phyloP scores from a whole-genome alignment of 2,888 invertebrate genomes.

The Hyles lineata region DNA sequence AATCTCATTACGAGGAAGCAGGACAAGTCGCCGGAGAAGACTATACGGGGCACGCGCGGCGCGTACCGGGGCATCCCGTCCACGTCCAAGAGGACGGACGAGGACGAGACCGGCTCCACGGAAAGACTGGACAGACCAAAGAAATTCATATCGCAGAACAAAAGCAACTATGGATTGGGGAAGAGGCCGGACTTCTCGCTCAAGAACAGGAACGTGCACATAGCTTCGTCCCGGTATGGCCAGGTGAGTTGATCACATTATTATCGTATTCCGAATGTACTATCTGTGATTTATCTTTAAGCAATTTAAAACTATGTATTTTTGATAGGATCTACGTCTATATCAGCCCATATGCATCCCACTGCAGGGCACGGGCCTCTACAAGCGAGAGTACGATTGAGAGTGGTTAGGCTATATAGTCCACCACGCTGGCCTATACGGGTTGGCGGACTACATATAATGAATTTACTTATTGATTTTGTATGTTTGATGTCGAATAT shows the following conservation, averaged over 20 bases:
- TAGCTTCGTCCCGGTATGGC: slow-evolving; percentile 80
- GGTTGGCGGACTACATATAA: no score
- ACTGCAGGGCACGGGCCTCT: no score
- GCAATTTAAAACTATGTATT: no score
- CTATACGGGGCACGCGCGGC: slow-evolving; percentile 76
- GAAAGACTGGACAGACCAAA: slow-evolving; percentile 82
- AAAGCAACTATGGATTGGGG: slow-evolving; percentile 75
- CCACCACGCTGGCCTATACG: no score
- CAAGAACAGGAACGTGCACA: slow-evolving; percentile 80
- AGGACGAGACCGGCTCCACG: slow-evolving; percentile 72
- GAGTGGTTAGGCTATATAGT: no score
- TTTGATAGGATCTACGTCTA: no score
- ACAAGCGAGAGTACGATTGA: no score
- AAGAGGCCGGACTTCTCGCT: slow-evolving; percentile 80
- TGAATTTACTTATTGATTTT: no score
- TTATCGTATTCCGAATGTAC: not conserved
- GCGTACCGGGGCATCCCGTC: slow-evolving; percentile 77
- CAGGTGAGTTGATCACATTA: slow-evolving; percentile 67
- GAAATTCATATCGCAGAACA: slow-evolving; percentile 79
- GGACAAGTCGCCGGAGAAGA: slow-evolving; percentile 83
- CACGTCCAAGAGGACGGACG: slow-evolving; percentile 75
- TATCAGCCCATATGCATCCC: no score
- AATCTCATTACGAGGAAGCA: slow-evolving; percentile 81
- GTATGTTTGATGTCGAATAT: no score
- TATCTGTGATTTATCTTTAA: not conserved